Percentiles rank a stretch among this genome's conserved stretches.
Conservation (phyloP, 2,888 invertebrate species). For the Sphinx pinastri region DNA sequence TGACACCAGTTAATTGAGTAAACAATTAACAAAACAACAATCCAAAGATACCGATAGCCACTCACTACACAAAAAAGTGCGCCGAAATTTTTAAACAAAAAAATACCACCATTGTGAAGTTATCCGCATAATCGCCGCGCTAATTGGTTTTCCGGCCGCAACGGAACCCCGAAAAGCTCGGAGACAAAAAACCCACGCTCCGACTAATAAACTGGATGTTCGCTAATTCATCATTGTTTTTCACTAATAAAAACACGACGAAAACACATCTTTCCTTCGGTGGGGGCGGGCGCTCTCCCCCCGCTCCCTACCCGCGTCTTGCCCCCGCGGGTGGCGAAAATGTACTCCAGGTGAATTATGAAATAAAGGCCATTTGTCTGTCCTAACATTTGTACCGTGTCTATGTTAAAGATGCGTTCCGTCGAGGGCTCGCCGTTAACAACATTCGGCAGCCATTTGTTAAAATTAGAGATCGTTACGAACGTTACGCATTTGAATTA, state of each 20-base stretch:
- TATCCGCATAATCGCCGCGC: conserved; percentile 28
- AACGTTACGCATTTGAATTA: conserved; percentile 20
- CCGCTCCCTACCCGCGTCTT: conserved; percentile 27
- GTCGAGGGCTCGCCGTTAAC: conserved; percentile 3
- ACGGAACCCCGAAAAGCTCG: conserved; percentile 38
- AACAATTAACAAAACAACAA: background rate
- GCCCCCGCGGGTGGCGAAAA: conserved; percentile 35
- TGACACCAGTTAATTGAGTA: background rate
- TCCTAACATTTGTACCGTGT: conserved; percentile 26
- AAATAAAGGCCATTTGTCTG: conserved; percentile 31
- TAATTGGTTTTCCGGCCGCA: conserved; percentile 35
- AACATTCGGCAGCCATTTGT: conserved; percentile 15
- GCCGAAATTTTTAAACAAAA: conserved; percentile 30
- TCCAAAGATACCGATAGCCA: background rate
- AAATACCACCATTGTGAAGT: conserved; percentile 23
- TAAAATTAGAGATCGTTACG: conserved; percentile 9
- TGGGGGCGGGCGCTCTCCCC: conserved; percentile 33
- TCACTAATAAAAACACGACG: conserved; percentile 79
- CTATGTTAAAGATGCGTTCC: conserved; percentile 22
- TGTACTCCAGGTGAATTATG: conserved; percentile 46
- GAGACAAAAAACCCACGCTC: conserved; percentile 57
- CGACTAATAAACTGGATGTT: conserved; percentile 69
- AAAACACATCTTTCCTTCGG: conserved; percentile 60
- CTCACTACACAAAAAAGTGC: conserved; percentile 30
- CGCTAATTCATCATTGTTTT: conserved; percentile 80